Evolutionary conservation across 2,113 vertebrate genomes (phyloP).

Genomic region (Hystrix brachyura): DNA sequence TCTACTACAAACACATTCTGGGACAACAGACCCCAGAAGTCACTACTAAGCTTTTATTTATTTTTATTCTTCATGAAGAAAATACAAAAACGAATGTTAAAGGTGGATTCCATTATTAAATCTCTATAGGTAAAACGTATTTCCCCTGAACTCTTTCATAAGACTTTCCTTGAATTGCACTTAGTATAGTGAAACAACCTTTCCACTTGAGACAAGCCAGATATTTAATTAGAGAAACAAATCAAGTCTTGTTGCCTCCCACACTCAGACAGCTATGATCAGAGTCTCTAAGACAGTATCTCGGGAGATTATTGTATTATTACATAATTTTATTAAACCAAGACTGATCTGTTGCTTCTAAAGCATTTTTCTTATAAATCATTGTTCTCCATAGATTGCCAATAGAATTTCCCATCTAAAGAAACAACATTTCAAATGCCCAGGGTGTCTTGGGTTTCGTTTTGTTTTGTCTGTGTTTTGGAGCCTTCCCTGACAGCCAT

Average conservation of each 20-base stretch:
- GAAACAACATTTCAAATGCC: conserved; percentile 59
- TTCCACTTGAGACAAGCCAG: not conserved
- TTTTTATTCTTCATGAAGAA: not conserved
- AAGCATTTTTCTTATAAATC: conserved; percentile 9
- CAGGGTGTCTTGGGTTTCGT: not conserved
- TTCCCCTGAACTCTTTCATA: not conserved
- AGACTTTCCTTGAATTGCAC: not conserved
- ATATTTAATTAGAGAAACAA: not conserved
- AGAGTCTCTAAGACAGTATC: not conserved
- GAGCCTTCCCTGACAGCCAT: conserved; percentile 52
- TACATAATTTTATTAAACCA: conserved; percentile 46
- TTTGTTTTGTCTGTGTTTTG: not conserved
- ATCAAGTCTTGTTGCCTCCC: not conserved
- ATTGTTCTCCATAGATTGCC: conserved; percentile 24
- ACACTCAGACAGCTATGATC: not conserved
- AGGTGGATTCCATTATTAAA: not conserved
- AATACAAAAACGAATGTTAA: not conserved
- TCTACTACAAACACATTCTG: not conserved
- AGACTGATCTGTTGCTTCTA: not conserved
- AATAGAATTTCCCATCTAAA: not conserved
- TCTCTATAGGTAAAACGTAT: not conserved
- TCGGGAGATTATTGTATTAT: conserved; percentile 4
- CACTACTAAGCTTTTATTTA: not conserved
- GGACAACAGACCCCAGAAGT: not conserved
- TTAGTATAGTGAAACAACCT: not conserved